Percentiles rank a stretch among this genome's conserved stretches.
Conservation (phyloP, 2,113 vertebrate species). For the Oceanodroma tethys region DNA sequence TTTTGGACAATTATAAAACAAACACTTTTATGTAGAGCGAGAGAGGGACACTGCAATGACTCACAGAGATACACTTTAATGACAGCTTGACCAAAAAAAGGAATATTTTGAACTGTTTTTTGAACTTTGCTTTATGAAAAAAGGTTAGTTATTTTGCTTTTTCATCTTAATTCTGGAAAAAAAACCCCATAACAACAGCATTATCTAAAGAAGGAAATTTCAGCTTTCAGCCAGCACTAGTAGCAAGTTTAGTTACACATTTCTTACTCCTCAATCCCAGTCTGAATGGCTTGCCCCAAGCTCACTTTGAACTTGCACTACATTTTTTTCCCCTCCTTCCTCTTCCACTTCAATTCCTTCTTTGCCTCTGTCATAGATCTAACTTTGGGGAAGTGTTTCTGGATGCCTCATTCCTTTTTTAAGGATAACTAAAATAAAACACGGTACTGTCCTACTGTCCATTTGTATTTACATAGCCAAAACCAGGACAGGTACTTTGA, state of each 20-base stretch:
- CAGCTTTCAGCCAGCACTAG: not conserved
- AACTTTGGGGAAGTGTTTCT: not conserved
- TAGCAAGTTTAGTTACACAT: not conserved
- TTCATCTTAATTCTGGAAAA: not conserved
- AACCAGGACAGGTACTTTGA: no score
- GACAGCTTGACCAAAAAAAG: not conserved
- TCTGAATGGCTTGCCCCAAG: not conserved
- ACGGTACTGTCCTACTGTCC: no score
- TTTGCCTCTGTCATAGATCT: not conserved
- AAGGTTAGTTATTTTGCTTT: not conserved
- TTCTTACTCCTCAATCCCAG: not conserved
- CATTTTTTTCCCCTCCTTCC: not conserved
- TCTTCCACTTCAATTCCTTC: not conserved
- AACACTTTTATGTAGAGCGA: not conserved
- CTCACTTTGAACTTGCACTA: not conserved
- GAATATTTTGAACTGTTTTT: not conserved
- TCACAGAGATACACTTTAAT: not conserved
- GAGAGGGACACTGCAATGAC: not conserved
- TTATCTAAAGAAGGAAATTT: not conserved
- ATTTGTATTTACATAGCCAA: no score
- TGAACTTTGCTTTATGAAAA: not conserved
- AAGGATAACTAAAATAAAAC: not conserved
- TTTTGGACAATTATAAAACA: not conserved
- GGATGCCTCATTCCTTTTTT: not conserved
- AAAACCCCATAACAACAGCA: not conserved